Evolutionary conservation across 1,140 invertebrate genomes (phyloP), one percentile per base, ranked within the genome.

Genomic region (Popillia japonica): DNA sequence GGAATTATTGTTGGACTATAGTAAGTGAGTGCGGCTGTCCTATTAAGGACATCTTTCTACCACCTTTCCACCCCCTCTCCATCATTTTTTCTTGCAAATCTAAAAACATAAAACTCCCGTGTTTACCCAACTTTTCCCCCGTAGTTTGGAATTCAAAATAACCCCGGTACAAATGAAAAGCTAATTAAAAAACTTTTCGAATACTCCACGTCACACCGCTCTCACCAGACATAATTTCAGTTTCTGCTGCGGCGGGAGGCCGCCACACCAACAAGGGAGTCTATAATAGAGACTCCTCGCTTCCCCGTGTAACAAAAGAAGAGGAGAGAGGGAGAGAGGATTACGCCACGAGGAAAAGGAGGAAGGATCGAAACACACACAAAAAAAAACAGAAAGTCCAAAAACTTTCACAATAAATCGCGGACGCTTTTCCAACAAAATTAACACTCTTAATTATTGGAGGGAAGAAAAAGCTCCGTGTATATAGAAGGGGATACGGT

Each of bases 361-460:
- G 6, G 44, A 10, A 48, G 44, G 48, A n/a, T 17, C 17, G n/a
- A 55, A 7, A 48, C 11, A 48, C 11, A 48, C 41, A 42, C 44
- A 14, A 55, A 55, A 14, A 55, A 55, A 55, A 44, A 55, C n/a
- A 55, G 48, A 17, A 55, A 55, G 27, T 55, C 48, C 14, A 7
- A n/a, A 55, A 55, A 55, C 48, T 55, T 55, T 55, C 14, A 55
- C 48, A 55, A 55, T 55, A 55, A 55, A 55, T 55, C 48, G 14
- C 48, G 14, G 48, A 4, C 48, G 48, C 48, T 55, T 55, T 55
- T 55, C 48, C 48, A 55, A 55, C 48, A 55, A 55, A 55, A 55
- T 55, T 55, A 55, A 55, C 48, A 55, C 48, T 55, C 48, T 55
- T 55, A 55, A 55, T 55, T 55, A 55, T 55, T 17, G 48, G 48